Base-by-base conservation (phyloP, 2,113 vertebrate genomes). In the Chloropsis cyanopogon region DNA sequence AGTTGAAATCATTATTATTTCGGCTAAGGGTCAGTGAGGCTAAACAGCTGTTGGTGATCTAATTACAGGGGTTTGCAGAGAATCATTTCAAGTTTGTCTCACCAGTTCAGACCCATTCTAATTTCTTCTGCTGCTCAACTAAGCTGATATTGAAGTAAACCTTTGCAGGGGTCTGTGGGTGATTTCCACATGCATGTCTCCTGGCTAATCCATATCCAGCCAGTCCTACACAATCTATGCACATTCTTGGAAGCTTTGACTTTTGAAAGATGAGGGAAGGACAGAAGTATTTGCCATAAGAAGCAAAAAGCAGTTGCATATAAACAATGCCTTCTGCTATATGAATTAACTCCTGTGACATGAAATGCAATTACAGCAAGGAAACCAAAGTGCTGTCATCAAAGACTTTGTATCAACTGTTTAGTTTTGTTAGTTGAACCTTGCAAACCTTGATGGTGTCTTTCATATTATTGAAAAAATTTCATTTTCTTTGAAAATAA, bases 1-100 rank as follows among this genome's bases (percentile, higher is more conserved):
- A 73, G 70, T 77, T 66, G 63, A 83, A 95, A 94, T 94, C 26
- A 76, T 90, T 87, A 92, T 87, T 79, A 44, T 94, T 95, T 95
- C 0, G 2, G 76, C 63, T 70, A n/a, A 70, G 77, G 85, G 94
- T 95, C 94, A 94, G 37, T 0, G 1, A 88, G 80, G 95, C 73
- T 92, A 91, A 95, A 73, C 72, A 89, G 84, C 91, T 92, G 64
- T 37, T 91, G 71, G 75, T 93, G 92, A 89, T 95, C 52, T 93
- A 92, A 94, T 95, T 95, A 89, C 65, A 75, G 60, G 73, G 65
- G 20, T 86, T 93, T 92, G 56, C 49, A 69, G 73, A 71, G 81
- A 89, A 73, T 70, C 24, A 29, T 82, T 95, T 94, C 80, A 77
- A 90, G 56, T 88, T 96, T 86, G 21, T 59, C 49, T 92, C 28